Evolutionary conservation across 2,797 vertebrate species (phyloP), one percentile per base, ranked within the genome.

Genomic region (Tauraco hartlaubi): DNA sequence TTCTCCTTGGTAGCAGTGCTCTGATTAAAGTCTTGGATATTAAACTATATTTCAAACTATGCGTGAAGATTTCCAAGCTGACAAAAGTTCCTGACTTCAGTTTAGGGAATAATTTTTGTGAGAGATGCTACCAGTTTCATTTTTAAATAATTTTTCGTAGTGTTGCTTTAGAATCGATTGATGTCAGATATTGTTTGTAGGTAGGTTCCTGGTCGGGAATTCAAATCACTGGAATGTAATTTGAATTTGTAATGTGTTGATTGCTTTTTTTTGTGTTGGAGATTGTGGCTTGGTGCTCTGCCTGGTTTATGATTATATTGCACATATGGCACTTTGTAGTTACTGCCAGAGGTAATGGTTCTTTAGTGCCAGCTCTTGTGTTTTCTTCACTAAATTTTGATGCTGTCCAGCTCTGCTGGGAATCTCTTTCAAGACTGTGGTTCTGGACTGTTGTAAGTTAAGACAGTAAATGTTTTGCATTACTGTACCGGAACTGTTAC

Each of bases 351-450:
- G 41, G 35, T 49, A 88, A 46, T 15, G 67, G 48, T 28, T 91
- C 43, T 79, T 91, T 58, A 39, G 25, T 69, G 71, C 19, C 61
- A 37, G n/a, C 33, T 84, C 64, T 61, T 77, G 33, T 80, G 58
- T 88, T 94, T 91, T 91, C 73, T 85, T 81, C 61, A 44, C 77
- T 61, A 49, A 56, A 74, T 63, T 90, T 86, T 90, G 87, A 94
- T 66, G 82, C n/a, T 92, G 58, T 59, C 82, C 87, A 95, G 82
- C 48, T 88, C 79, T 90, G 41, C 62, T 92, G 89, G 55, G 84
- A 90, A 22, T 21, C n/a, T 33, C 54, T 89, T 68, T 89, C 29
- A 63, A 51, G 51, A 54, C 44, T 90, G 20, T 92, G 46, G 43
- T 28, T 86, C 82, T 90, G 89, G 55, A 56, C 48, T 90, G 35